Base-by-base conservation (phyloP, 2,797 vertebrate species). In the Danio albolineatus region DNA sequence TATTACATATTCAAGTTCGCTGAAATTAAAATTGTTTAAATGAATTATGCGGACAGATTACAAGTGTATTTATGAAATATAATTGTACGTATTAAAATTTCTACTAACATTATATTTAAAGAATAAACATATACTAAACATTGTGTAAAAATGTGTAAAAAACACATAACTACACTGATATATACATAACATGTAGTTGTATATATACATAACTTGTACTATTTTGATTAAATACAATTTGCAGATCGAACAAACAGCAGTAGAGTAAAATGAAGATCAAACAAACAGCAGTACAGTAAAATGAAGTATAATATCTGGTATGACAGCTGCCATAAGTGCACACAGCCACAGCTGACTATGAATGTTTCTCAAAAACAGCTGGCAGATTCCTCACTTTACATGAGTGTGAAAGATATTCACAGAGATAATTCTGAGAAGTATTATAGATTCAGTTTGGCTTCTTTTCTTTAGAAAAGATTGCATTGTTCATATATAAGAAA, bases 251-350 rank as follows among this genome's bases (percentile, higher is more conserved):
- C n/a, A n/a, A n/a, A n/a, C n/a, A n/a, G n/a, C n/a, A n/a, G n/a
- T n/a, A n/a, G n/a, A n/a, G n/a, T n/a, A n/a, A n/a, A n/a, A n/a
- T n/a, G n/a, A n/a, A n/a, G n/a, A n/a, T n/a, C n/a, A 38, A 46
- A 44, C 7, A 8, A 39, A 16, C 59, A 6, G 21, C 44, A 13
- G 10, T 16, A 70, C 19, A 12, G 49, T n/a, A 53, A n/a, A 14
- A 3, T 9, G 7, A 2, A 59, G 8, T 12, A n/a, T 46, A 4
- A 44, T 36, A 49, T 39, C 4, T 19, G 14, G 38, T 17, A 59
- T 74, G 44, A 51, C 72, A 62, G 10, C 28, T 74, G 57, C 49
- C 57, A 19, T 12, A 41, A 72, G 66, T 16, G 44, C 39, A 44
- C 12, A 48, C 62, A 66, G 64, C 17, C 43, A 48, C 17, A 48